Percentiles rank a stretch among this genome's conserved stretches.
Conservation (phyloP, 2,113 vertebrate genomes). For the Gopherus flavomarginatus region DNA sequence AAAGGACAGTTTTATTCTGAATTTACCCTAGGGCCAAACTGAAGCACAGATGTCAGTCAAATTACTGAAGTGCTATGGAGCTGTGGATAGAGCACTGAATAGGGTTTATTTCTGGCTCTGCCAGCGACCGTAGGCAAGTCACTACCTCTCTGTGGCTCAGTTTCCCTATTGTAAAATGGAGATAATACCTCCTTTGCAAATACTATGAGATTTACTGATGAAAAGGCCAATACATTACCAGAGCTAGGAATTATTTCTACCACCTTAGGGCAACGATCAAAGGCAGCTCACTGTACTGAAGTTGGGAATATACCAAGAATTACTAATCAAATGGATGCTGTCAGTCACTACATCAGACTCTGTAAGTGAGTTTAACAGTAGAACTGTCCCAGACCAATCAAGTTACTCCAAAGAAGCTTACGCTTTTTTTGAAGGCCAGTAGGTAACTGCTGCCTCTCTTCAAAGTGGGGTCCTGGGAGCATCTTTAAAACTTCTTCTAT, state of each 20-base stretch:
- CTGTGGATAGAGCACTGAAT: no score
- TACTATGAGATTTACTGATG: not conserved
- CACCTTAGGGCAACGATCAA: not conserved
- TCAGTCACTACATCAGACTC: not conserved
- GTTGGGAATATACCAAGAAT: not conserved
- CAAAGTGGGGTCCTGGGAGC: conserved; percentile 96
- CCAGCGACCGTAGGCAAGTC: not conserved
- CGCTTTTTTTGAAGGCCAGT: conserved; percentile 86
- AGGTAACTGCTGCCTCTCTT: conserved; percentile 94
- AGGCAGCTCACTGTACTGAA: not conserved
- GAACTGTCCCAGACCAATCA: not conserved
- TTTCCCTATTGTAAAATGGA: not conserved
- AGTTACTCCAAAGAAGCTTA: conserved; percentile 38
- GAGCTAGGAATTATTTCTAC: not conserved
- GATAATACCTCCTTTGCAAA: not conserved
- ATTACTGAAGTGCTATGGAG: not conserved
- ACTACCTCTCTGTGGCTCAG: not conserved
- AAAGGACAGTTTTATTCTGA: not conserved
- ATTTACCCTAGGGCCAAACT: not conserved
- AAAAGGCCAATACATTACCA: not conserved
- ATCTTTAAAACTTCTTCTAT: conserved; percentile 98
- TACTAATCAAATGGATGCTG: not conserved
- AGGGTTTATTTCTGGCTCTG: no score
- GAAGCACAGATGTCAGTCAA: not conserved
- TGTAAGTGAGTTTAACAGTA: not conserved